Percentiles rank a stretch among this genome's conserved stretches.
Conservation (phyloP, 1,140 invertebrate species). For the Pectinophora gossypiella region DNA sequence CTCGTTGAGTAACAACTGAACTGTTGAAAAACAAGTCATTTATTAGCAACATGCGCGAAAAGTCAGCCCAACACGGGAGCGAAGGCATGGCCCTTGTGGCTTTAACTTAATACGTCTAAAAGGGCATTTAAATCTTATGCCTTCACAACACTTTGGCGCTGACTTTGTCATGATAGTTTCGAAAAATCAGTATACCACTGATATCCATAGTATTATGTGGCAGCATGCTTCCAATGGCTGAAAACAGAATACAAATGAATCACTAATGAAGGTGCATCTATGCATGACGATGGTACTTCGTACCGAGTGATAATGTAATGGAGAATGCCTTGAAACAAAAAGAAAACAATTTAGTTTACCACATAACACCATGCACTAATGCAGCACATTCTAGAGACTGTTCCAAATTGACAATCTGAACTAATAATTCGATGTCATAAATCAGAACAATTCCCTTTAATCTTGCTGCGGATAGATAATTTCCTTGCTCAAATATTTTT, state of each 20-base stretch:
- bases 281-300: slow-evolving; percentile 1
- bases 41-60: slow-evolving; percentile 71
- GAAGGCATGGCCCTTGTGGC: slow-evolving; percentile 27
- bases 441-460: no score
- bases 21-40: slow-evolving; percentile 75
- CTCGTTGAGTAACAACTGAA: slow-evolving; percentile 72
- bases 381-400: no score
- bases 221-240: slow-evolving; percentile 33
- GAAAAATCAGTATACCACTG: slow-evolving; percentile 40
- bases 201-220: slow-evolving; percentile 69
- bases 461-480: neutral
- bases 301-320: neutral
- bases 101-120: neutral
- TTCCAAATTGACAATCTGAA: no score
- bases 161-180: slow-evolving; percentile 56
- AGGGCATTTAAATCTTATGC: slow-evolving; percentile 18
- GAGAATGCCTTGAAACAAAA: neutral
- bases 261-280: slow-evolving; percentile 8
- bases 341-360: slow-evolving; percentile 32
- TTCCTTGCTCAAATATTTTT: neutral
- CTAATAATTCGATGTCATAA: no score
- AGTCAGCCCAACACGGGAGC: slow-evolving; percentile 54
- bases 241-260: slow-evolving; percentile 13
- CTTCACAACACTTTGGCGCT: slow-evolving; percentile 54
- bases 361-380: slow-evolving; percentile 70